Base-by-base conservation (phyloP, 1,140 invertebrate genomes). In the Goniozus legneri region DNA sequence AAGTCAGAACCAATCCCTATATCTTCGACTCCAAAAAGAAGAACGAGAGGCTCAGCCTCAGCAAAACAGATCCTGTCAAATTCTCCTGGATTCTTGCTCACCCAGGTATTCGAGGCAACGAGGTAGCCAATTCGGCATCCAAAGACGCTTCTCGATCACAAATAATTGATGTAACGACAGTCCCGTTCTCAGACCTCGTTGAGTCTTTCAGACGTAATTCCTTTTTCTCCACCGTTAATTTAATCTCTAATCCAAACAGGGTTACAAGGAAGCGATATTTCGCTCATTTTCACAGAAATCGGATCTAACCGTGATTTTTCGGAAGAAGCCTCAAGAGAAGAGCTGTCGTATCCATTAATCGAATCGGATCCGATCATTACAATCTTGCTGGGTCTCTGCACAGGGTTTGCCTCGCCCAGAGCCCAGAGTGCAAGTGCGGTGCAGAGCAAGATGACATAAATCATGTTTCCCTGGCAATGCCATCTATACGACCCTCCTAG, bases 81-180 rank as follows among this genome's bases (percentile, higher is more conserved):
- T 37, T 19, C 16, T 8, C 7, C 2, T 37, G 35, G 14, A 37
- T 37, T 8, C 35, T 8, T 18, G 3, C 35, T 8, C 35, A 47
- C 44, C 24, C 39, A 24, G 35, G 21, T n/a, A 33, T 20, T 19
- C 24, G 24, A 18, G 39, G 44, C 24, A 39, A 47, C 39, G 32
- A 33, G 32, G 13, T n/a, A 13, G 32, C 32, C 4, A 13, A 33
- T 33, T 33, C 4, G 8, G 8, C 8, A 4, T 7, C 32, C 13
- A 33, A 13, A 13, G 8, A n/a, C 3, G 32, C 32, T 33, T 6
- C 8, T 8, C 14, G 4, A 33, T 33, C n/a, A 7, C 3, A 33
- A 13, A 8, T 13, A 8, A 14, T n/a, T 8, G 7, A 4, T 4
- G 3, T 3, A 7, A 6, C 3, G 7, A 33, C 7, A 14, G 13